phyloP scores from a whole-genome alignment of 2,888 invertebrate species.

The Leptinotarsa tumamoca region DNA sequence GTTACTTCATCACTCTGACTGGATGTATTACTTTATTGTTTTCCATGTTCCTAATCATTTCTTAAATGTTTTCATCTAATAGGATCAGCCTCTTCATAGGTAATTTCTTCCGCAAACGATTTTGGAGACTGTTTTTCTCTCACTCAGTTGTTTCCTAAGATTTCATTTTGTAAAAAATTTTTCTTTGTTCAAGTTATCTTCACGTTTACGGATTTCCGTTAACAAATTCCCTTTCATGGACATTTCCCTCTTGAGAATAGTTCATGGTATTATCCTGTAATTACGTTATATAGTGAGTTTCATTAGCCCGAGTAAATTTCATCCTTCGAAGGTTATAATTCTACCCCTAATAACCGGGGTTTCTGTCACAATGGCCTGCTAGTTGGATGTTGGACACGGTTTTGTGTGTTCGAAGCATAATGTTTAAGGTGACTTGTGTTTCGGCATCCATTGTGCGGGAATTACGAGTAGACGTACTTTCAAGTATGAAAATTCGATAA shows the following conservation, averaged over 20 bases:
- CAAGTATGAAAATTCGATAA: too few species aligned
- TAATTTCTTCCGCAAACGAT: too few species aligned
- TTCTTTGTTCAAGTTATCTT: neutral
- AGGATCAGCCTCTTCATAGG: too few species aligned
- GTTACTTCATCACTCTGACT: too few species aligned
- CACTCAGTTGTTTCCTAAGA: too few species aligned
- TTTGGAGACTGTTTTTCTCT: too few species aligned
- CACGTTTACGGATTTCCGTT: neutral
- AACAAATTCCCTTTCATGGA: neutral
- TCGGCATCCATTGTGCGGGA: neutral
- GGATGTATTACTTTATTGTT: too few species aligned
- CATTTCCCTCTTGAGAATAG: neutral
- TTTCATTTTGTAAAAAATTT: too few species aligned
- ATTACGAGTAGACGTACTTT: too few species aligned
- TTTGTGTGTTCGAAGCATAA: neutral
- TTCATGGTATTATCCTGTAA: neutral
- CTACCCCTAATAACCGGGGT: neutral
- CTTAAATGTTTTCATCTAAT: too few species aligned
- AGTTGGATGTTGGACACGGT: neutral
- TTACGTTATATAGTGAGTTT: neutral
- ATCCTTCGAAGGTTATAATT: neutral
- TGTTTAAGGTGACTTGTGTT: neutral
- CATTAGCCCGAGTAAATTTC: slow-evolving; percentile 5
- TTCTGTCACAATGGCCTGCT: neutral
- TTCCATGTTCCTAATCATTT: too few species aligned